Evolutionary conservation across 2,888 invertebrate genomes (phyloP).

Genomic region (Plebejus argus): DNA sequence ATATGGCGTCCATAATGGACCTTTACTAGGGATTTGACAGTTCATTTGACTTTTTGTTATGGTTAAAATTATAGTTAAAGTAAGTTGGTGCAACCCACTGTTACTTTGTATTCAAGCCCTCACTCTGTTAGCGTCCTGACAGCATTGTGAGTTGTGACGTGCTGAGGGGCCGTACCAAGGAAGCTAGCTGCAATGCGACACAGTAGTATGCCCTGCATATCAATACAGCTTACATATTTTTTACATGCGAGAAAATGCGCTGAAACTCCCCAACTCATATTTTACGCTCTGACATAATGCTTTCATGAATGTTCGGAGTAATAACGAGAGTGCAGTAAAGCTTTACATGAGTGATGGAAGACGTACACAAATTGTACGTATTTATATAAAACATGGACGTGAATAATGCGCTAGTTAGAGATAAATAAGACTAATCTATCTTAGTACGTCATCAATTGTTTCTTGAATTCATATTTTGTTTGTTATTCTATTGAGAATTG

Average conservation of each 20-base stretch:
- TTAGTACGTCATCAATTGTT: background rate
- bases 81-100: too few species aligned
- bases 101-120: background rate
- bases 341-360: background rate
- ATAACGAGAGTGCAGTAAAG: background rate
- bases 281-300: background rate
- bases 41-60: too few species aligned
- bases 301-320: background rate
- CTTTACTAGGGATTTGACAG: too few species aligned
- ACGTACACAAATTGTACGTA: background rate
- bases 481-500: background rate
- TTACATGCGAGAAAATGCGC: slow-evolving; percentile 15
- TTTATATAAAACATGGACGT: background rate
- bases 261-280: slow-evolving; percentile 3
- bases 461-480: background rate
- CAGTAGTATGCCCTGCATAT: slow-evolving; percentile 8
- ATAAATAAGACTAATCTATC: background rate
- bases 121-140: slow-evolving; percentile 19
- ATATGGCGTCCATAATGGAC: too few species aligned
- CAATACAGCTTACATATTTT: background rate
- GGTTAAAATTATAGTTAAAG: too few species aligned
- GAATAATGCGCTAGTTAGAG: background rate
- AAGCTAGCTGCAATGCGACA: slow-evolving; percentile 22
- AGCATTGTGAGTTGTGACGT: slow-evolving; percentile 14
- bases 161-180: background rate